Evolutionary conservation across 2,888 invertebrate species (phyloP), one percentile per base, ranked within the genome.

Genomic region (Zaprionus obscuricornis): DNA sequence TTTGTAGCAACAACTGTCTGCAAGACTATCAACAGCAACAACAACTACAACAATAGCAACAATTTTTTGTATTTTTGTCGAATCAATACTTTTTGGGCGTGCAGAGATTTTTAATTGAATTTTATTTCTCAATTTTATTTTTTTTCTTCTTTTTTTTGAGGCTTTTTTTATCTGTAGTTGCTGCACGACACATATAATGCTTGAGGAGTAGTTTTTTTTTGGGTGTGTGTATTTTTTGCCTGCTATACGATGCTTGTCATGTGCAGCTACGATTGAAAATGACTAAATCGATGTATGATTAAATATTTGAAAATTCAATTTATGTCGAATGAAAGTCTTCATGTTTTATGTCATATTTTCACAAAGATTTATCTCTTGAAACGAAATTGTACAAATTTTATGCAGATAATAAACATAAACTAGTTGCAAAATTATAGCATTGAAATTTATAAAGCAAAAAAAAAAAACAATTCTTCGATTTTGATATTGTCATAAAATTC

Each of bases 61-160:
- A 37, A 62, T 47, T 69, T 70, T 55, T 49, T 10, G 34, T 65
- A 18, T 58, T 57, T n/a, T 55, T 45, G 47, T 62, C 39, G 54
- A 56, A 65, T 57, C 66, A 59, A 64, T 75, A 66, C 27, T 58
- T 67, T 60, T 65, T 54, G 73, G 73, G 76, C 83, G 81, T 78
- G 78, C 66, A 72, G 60, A 59, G 78, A 60, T 68, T 85, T 74
- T 85, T 83, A 85, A 78, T 85, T 85, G 85, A 83, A 64, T 75
- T 78, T 33, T 43, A 56, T 59, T 77, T 70, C 63, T 54, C 42
- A 37, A 36, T 27, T 42, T 24, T 47, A 29, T 49, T 39, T 14
- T 20, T 6, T 16, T 33, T 31, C 34, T n/a, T 36, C 42, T 20
- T 8, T 11, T 1, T 17, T n/a, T 24, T 22, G 20, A 46, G 20